Percentiles rank a stretch among this genome's conserved stretches.
Conservation (phyloP, 2,888 invertebrate genomes). For the Acanthopleura granulata region DNA sequence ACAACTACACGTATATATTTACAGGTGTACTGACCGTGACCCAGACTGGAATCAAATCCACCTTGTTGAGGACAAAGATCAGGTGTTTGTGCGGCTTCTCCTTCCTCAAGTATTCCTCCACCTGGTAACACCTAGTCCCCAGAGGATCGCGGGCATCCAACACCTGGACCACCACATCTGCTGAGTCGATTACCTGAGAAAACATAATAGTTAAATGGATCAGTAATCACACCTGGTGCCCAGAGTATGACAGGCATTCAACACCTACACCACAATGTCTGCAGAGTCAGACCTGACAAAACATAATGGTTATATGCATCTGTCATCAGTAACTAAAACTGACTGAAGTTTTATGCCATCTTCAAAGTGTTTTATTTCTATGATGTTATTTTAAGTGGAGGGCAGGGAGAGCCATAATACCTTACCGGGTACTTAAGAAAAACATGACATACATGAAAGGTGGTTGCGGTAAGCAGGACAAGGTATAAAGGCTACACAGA, state of each 20-base stretch:
- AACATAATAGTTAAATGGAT: background rate
- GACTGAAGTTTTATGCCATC: background rate
- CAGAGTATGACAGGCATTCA: background rate
- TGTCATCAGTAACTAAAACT: too few relatives aligned
- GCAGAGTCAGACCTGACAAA: background rate
- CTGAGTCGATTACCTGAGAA: constrained; percentile 85
- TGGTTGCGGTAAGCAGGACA: too few relatives aligned
- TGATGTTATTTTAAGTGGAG: too few relatives aligned
- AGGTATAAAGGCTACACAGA: too few relatives aligned
- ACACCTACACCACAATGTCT: background rate
- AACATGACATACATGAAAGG: too few relatives aligned
- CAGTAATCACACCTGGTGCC: background rate
- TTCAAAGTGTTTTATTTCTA: too few relatives aligned
- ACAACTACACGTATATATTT: too few relatives aligned
- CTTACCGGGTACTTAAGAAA: too few relatives aligned
- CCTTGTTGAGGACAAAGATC: constrained; percentile 96
- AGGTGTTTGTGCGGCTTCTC: constrained; percentile 98
- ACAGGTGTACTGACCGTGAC: constrained; percentile 77
- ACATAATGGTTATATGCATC: too few relatives aligned
- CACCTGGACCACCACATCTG: constrained; percentile 95
- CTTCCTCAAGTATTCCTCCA: constrained; percentile 90
- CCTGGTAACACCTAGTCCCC: constrained; percentile 93
- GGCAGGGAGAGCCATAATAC: too few relatives aligned
- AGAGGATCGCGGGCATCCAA: constrained; percentile 97
- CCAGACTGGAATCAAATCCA: constrained; percentile 93